phyloP scores from a whole-genome alignment of 2,888 invertebrate species.

The Schrankia costaestrigalis region DNA sequence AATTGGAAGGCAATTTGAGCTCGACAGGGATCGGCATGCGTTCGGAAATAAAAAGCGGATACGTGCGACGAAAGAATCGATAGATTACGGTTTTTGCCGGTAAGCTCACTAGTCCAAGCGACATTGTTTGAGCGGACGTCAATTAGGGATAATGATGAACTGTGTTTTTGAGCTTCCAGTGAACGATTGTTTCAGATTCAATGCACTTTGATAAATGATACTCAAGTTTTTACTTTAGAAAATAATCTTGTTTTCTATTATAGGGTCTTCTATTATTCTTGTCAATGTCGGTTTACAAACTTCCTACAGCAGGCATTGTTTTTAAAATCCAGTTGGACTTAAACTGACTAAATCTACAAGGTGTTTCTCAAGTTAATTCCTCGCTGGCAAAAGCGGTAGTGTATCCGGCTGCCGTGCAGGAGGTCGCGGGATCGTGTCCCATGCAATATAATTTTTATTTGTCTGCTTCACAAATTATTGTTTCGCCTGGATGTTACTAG shows the following conservation, averaged over 20 bases:
- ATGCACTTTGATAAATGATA: conserved; percentile 38
- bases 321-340: too few species aligned
- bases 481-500: too few species aligned
- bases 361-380: too few species aligned
- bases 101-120: conserved; percentile 55
- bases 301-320: too few species aligned
- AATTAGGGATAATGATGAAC: conserved; percentile 76
- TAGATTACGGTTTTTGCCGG: conserved; percentile 70
- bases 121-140: conserved; percentile 69
- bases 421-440: too few species aligned
- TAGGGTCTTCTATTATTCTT: conserved; percentile 14
- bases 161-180: conserved; percentile 51
- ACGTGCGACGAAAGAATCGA: conserved; percentile 69
- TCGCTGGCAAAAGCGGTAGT: too few species aligned
- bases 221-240: conserved; percentile 26
- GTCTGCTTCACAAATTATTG: too few species aligned
- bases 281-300: too few species aligned
- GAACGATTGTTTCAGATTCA: conserved; percentile 49
- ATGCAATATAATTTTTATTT: too few species aligned
- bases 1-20: conserved; percentile 62
- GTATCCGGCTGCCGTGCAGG: too few species aligned
- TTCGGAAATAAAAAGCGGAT: conserved; percentile 61
- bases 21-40: conserved; percentile 60
- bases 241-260: conserved; percentile 30
- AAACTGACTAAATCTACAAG: too few species aligned